Percentiles rank a stretch among this genome's conserved stretches.
These are phyloP conservation scores for Trematocara nigrifrons DNA, from an alignment of 2,113 vertebrate species.

Conservation along the genomic window DNA sequence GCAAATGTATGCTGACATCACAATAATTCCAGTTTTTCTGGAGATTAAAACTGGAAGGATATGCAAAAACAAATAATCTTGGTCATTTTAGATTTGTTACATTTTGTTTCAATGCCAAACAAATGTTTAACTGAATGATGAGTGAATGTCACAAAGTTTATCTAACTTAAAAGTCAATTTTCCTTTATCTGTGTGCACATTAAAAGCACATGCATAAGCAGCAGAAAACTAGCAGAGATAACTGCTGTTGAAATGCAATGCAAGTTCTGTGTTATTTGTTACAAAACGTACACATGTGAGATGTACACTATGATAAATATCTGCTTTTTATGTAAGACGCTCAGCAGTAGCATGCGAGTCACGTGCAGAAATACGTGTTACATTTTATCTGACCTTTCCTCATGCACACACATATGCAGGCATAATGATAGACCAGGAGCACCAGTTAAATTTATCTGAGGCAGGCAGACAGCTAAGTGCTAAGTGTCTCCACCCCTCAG, in stretches of 20 bases:
- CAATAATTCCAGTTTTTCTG: not conserved
- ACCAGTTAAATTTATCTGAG: constrained; percentile 37
- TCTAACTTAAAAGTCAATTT: not conserved
- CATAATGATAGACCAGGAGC: not conserved
- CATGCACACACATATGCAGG: not conserved
- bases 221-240: not conserved
- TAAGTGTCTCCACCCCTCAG: constrained; percentile 17
- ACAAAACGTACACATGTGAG: not conserved
- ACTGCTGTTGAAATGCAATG: not conserved
- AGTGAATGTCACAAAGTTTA: not conserved
- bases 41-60: not conserved
- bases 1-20: not conserved
- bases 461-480: constrained; percentile 19
- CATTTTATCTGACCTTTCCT: not conserved
- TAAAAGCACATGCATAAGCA: not conserved
- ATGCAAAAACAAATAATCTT: not conserved
- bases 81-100: not conserved
- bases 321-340: not conserved
- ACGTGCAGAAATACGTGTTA: not conserved
- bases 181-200: not conserved
- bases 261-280: not conserved
- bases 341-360: not conserved
- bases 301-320: not conserved
- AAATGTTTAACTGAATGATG: not conserved
- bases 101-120: not conserved